Percentiles rank a stretch among this genome's conserved stretches.
These are phyloP conservation scores for Rhea americana DNA, from an alignment of 2,113 vertebrate genomes.

Conservation along the genomic window DNA sequence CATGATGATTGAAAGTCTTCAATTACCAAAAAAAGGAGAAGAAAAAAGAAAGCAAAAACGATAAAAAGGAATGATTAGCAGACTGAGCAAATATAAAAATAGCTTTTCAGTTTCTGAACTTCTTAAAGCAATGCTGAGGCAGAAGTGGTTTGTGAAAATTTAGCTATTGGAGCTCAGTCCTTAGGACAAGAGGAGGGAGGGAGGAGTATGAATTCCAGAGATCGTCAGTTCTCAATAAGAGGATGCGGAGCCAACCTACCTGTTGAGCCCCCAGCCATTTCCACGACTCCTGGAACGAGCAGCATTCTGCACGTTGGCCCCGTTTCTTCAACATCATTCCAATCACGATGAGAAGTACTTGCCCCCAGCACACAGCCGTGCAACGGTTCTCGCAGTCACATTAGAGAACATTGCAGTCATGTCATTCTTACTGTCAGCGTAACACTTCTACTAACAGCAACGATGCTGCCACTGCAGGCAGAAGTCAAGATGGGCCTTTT, in stretches of 20 bases:
- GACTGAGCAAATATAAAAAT: neutral
- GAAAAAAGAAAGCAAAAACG: neutral
- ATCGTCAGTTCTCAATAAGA: neutral
- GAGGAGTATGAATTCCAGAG: neutral
- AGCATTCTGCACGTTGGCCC: neutral
- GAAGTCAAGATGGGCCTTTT: neutral
- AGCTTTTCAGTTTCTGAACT: neutral
- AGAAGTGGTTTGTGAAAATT: neutral
- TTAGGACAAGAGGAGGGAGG: neutral
- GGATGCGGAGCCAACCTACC: neutral
- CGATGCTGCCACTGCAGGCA: neutral
- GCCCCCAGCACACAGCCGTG: neutral
- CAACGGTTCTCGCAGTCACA: neutral
- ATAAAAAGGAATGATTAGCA: neutral
- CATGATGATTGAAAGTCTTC: neutral
- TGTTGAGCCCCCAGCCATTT: neutral
- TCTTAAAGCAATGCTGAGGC: neutral
- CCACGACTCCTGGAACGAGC: neutral
- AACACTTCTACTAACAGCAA: neutral
- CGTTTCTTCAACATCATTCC: slow-evolving; percentile 22
- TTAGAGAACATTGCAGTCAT: neutral
- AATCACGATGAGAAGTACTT: neutral
- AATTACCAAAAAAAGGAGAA: neutral
- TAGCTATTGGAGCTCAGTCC: neutral
- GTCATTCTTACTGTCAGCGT: neutral